Evolutionary conservation across 2,888 invertebrate species (phyloP).

Genomic region (Stenichneumon culpator): DNA sequence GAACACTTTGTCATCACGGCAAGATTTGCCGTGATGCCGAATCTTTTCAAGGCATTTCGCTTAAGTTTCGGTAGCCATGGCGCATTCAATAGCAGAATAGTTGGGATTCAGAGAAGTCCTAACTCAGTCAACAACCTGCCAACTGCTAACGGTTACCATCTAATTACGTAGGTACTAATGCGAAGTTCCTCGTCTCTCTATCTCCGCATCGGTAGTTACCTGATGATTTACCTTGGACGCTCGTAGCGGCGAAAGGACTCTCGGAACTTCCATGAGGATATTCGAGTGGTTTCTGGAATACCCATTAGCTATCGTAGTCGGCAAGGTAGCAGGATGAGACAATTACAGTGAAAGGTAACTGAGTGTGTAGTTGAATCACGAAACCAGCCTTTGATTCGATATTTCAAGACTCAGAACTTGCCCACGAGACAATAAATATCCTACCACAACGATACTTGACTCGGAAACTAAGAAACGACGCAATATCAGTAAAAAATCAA

Average conservation of each 20-base stretch:
- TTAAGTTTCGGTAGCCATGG: background rate
- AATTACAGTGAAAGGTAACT: conserved; percentile 7
- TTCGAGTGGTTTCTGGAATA: conserved; percentile 35
- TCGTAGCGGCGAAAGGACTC: conserved; percentile 30
- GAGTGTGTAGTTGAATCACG: conserved; percentile 1
- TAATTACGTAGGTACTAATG: conserved; percentile 74
- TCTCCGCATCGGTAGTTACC: conserved; percentile 63
- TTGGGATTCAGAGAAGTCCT: conserved; percentile 19
- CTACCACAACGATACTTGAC: background rate
- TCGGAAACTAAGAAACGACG: background rate
- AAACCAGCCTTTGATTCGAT: conserved; percentile 3
- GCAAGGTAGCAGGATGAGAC: background rate
- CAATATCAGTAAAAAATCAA: background rate
- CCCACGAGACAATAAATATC: background rate
- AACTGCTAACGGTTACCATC: conserved; percentile 76
- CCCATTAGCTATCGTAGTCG: conserved; percentile 4
- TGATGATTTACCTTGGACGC: conserved; percentile 45
- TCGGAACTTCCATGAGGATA: conserved; percentile 21
- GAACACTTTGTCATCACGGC: background rate
- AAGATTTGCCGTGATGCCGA: background rate
- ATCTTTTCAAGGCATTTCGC: background rate
- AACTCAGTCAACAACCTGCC: conserved; percentile 71
- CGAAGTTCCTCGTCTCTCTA: conserved; percentile 49
- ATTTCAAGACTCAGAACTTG: background rate
- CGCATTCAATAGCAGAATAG: background rate